Evolutionary conservation across 1,140 invertebrate species (phyloP).

Genomic region (Spodoptera frugiperda): DNA sequence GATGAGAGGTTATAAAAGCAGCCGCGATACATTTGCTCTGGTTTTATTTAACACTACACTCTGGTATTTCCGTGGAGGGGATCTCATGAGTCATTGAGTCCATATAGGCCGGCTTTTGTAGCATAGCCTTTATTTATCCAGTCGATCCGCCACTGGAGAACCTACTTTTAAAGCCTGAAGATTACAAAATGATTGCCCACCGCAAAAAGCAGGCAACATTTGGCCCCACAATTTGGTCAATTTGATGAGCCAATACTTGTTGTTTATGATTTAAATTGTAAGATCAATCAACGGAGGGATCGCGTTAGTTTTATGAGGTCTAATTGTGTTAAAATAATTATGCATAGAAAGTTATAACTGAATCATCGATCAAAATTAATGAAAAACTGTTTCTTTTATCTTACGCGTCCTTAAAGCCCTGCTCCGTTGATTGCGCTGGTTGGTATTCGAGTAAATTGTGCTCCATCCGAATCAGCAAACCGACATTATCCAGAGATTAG

Average conservation of each 20-base stretch:
- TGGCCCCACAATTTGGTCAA: not conserved
- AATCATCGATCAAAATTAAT: too few species aligned
- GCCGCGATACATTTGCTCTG: not conserved
- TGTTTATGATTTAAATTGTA: not conserved
- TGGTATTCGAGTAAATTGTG: not conserved
- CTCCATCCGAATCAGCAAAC: not conserved
- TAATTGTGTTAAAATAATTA: not conserved
- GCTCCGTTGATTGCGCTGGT: constrained; percentile 22
- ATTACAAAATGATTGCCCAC: too few species aligned
- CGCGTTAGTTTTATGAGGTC: not conserved
- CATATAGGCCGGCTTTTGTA: not conserved
- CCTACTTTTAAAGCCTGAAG: constrained; percentile 14
- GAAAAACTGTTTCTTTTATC: not conserved
- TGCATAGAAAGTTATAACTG: too few species aligned
- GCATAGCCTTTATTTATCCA: too few species aligned
- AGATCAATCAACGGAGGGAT: constrained; percentile 22
- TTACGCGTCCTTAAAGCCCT: not conserved
- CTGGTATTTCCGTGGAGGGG: constrained; percentile 17
- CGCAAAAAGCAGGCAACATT: not conserved
- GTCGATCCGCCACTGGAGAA: constrained; percentile 24
- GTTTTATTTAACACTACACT: not conserved
- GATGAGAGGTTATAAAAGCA: not conserved
- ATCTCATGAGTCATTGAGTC: constrained; percentile 17
- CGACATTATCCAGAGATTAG: constrained; percentile 28
- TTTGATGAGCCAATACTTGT: not conserved